phyloP scores from a whole-genome alignment of 2,113 vertebrate species.

The Neogale vison region DNA sequence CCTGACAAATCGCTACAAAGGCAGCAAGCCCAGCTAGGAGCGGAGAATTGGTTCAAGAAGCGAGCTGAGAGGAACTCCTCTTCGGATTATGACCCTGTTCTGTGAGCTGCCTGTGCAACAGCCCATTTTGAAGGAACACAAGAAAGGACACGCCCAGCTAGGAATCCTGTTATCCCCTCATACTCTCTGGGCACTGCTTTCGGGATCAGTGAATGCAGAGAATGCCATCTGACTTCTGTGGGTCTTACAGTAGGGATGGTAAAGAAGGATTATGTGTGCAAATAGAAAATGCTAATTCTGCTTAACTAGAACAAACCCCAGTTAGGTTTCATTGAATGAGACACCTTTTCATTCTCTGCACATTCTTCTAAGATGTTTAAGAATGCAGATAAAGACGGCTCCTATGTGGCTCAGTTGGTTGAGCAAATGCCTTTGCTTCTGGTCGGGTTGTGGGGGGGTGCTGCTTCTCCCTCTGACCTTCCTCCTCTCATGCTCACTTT shows the following conservation, averaged over 20 bases:
- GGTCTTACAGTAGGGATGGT: not conserved
- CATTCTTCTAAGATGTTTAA: not conserved
- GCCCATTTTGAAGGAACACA: not conserved
- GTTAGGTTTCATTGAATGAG: not conserved
- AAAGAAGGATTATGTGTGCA: not conserved
- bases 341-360: constrained; percentile 13
- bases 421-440: too few species aligned
- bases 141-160: not conserved
- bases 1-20: not conserved
- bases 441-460: too few species aligned
- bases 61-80: not conserved
- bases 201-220: not conserved
- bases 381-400: not conserved
- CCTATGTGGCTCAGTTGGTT: too few species aligned
- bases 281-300: not conserved
- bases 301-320: not conserved
- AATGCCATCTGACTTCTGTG: not conserved
- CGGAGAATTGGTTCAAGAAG: not conserved
- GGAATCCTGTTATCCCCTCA: not conserved
- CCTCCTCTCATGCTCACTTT: too few species aligned
- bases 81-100: not conserved
- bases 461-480: too few species aligned
- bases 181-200: not conserved
- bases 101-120: not conserved
- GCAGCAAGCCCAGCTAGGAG: not conserved